phyloP scores from a whole-genome alignment of 2,797 vertebrate species.

The Gallinago nigripennis region DNA sequence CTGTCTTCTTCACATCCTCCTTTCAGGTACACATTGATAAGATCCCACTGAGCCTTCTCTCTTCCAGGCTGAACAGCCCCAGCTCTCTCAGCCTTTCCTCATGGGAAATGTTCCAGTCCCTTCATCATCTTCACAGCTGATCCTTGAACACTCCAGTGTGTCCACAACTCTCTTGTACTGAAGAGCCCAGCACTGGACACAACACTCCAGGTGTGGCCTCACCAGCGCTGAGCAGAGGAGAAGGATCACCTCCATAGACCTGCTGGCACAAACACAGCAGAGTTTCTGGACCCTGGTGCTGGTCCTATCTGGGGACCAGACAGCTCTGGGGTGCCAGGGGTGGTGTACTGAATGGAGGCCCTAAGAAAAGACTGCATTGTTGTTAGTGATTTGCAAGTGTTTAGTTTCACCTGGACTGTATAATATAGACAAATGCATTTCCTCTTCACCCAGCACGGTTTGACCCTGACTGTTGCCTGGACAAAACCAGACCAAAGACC shows the following conservation, averaged over 20 bases:
- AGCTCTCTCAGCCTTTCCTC: not conserved
- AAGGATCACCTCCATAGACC: not conserved
- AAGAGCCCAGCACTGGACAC: not conserved
- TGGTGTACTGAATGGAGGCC: not conserved
- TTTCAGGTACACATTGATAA: not conserved
- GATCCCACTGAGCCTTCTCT: not conserved
- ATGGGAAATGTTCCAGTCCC: not conserved
- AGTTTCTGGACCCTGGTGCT: not conserved
- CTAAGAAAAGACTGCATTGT: not conserved
- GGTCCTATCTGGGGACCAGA: not conserved
- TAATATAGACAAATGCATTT: not conserved
- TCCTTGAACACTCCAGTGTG: not conserved
- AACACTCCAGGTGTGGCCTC: not conserved
- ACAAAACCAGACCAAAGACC: not conserved
- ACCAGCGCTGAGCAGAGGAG: not conserved
- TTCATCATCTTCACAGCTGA: not conserved
- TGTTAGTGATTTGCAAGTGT: not conserved
- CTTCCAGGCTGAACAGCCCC: not conserved
- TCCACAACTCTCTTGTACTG: not conserved
- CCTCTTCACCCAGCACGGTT: not conserved
- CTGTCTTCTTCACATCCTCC: not conserved
- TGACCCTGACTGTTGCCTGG: not conserved
- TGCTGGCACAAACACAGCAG: not conserved
- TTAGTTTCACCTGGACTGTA: not conserved
- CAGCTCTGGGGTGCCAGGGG: not conserved